Evolutionary conservation across 1,140 invertebrate genomes (phyloP).

Genomic region (Macrostomum lignano): DNA sequence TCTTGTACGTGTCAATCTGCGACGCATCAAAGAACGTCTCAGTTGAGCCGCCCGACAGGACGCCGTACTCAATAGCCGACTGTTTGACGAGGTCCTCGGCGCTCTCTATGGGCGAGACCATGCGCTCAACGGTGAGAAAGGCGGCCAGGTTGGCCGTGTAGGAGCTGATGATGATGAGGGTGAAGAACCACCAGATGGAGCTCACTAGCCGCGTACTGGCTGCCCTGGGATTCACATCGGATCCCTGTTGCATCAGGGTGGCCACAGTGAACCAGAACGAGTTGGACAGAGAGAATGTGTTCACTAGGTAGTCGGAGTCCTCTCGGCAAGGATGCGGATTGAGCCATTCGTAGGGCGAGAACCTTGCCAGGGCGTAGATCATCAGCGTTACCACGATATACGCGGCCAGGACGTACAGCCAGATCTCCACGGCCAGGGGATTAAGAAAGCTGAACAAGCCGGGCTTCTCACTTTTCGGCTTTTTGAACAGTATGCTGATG

Average conservation of each 20-base stretch:
- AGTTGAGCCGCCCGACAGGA: conserved; percentile 15
- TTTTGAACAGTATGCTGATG: conserved; percentile 72
- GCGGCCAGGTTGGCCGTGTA: conserved; percentile 27
- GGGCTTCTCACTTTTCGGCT: conserved; percentile 50
- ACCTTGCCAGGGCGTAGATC: conserved; percentile 6
- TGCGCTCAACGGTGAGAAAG: conserved; percentile 22
- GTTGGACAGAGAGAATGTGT: conserved; percentile 7
- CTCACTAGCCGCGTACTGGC: conserved; percentile 69
- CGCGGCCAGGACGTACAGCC: conserved; percentile 78
- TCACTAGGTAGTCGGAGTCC: background rate
- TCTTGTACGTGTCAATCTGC: conserved; percentile 64
- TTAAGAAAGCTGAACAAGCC: conserved; percentile 76
- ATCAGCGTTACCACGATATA: conserved; percentile 35
- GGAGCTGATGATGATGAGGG: conserved; percentile 24
- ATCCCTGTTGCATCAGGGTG: conserved; percentile 8
- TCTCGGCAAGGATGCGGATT: conserved; percentile 6
- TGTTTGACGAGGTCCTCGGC: conserved; percentile 22
- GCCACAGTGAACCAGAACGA: conserved; percentile 8
- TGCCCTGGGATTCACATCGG: conserved; percentile 41
- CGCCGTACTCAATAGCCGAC: conserved; percentile 22
- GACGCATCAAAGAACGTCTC: conserved; percentile 31
- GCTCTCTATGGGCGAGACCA: conserved; percentile 20
- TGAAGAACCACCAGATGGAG: conserved; percentile 45
- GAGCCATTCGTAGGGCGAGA: conserved; percentile 8
- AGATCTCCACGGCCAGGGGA: conserved; percentile 68